These are phyloP conservation scores for Aselliscus stoliczkanus DNA, from an alignment of 2,797 vertebrate species.

Conservation along the genomic window DNA sequence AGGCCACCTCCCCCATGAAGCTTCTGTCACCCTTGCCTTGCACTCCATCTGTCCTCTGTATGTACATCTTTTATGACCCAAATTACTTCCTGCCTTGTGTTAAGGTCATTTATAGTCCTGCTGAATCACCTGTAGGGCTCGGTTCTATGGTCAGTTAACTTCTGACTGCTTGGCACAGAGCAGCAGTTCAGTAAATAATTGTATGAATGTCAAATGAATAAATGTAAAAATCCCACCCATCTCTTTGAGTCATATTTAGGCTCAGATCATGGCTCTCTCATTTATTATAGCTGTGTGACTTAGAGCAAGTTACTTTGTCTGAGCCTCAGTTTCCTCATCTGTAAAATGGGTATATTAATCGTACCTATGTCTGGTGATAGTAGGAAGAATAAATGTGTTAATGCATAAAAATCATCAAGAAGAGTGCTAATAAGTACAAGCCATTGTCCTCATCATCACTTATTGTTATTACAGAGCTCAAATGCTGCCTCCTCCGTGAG, in stretches of 20 bases:
- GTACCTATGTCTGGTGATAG: neutral
- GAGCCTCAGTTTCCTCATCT: slow-evolving; percentile 1
- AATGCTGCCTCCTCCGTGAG: neutral
- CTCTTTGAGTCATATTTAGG: neutral
- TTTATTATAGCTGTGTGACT: neutral
- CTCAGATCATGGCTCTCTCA: neutral
- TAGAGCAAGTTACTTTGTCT: neutral
- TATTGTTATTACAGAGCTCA: neutral
- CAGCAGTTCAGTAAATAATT: neutral
- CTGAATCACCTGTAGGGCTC: neutral
- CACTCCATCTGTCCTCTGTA: neutral
- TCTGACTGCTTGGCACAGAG: neutral
- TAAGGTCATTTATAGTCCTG: neutral
- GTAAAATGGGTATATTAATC: neutral
- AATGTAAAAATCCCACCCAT: neutral
- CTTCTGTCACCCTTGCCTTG: neutral
- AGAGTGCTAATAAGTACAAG: neutral
- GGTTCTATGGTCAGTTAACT: neutral
- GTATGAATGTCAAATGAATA: neutral
- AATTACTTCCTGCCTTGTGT: neutral
- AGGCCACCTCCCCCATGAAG: neutral
- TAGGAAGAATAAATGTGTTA: neutral
- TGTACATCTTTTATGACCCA: neutral
- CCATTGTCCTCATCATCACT: neutral
- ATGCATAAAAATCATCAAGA: neutral